These are phyloP conservation scores for Tarsius wallacei DNA, from an alignment of 2,797 vertebrate genomes.

Conservation along the genomic window DNA sequence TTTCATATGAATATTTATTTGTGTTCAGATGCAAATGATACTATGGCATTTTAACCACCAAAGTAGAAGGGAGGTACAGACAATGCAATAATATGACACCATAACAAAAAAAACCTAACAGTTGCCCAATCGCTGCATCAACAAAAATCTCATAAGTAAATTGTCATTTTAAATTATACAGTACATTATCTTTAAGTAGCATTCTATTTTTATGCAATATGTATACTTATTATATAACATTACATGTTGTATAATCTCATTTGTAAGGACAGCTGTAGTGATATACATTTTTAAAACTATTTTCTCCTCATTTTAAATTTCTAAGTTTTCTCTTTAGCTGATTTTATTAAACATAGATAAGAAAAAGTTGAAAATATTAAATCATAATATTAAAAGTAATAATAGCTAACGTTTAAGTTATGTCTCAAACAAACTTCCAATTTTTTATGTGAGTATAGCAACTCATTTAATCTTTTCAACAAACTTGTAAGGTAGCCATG, in stretches of 20 bases:
- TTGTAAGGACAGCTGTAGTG: neutral
- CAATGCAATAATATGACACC: neutral
- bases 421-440: neutral
- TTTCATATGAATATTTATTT: neutral
- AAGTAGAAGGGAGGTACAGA: neutral
- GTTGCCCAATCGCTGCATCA: neutral
- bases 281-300: neutral
- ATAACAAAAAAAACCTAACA: neutral
- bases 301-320: neutral
- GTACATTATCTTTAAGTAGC: neutral
- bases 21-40: neutral
- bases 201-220: neutral
- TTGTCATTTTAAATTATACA: neutral
- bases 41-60: neutral
- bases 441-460: neutral
- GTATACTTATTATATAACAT: neutral
- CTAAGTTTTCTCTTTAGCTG: slow-evolving; percentile 27
- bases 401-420: neutral
- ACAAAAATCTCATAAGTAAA: slow-evolving; percentile 13
- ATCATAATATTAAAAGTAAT: neutral
- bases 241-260: neutral
- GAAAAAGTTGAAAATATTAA: neutral
- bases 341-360: neutral
- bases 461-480: neutral
- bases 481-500: neutral